Percentiles rank a stretch among this genome's conserved stretches.
phyloP scores from a whole-genome alignment of 1,140 invertebrate species.

The Centruroides vittatus region DNA sequence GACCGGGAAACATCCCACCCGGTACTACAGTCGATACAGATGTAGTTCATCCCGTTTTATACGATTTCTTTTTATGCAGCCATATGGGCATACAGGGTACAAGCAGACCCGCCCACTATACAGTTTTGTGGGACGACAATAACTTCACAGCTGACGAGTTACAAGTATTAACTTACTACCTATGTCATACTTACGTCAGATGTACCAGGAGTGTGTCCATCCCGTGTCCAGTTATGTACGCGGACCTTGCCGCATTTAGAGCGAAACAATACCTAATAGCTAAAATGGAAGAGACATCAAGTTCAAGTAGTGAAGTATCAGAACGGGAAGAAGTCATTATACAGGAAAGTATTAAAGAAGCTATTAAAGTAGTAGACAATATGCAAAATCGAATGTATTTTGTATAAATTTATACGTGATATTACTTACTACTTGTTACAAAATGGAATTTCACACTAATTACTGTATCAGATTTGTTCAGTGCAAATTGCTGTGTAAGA shows the following conservation, averaged over 20 bases:
- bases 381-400: too few species aligned
- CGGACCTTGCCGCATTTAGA: conserved; percentile 22
- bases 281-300: background rate
- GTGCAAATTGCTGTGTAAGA: too few species aligned
- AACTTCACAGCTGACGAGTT: conserved; percentile 15
- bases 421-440: too few species aligned
- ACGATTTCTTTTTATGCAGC: conserved; percentile 71
- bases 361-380: too few species aligned
- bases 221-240: conserved; percentile 22
- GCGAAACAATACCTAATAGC: conserved; percentile 3
- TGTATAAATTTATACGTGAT: too few species aligned
- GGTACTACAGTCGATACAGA: conserved; percentile 66
- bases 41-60: conserved; percentile 62
- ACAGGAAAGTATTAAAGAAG: too few species aligned
- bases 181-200: conserved; percentile 19
- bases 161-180: conserved; percentile 17
- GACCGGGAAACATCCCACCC: conserved; percentile 51
- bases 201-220: conserved; percentile 18
- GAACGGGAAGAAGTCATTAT: too few species aligned
- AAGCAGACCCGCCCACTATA: conserved; percentile 16
- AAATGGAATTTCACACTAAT: too few species aligned
- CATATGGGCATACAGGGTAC: conserved; percentile 39
- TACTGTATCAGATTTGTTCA: too few species aligned
- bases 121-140: conserved; percentile 17
- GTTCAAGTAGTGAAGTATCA: too few species aligned